phyloP scores from a whole-genome alignment of 2,797 vertebrate species.

The Scleropages formosus region DNA sequence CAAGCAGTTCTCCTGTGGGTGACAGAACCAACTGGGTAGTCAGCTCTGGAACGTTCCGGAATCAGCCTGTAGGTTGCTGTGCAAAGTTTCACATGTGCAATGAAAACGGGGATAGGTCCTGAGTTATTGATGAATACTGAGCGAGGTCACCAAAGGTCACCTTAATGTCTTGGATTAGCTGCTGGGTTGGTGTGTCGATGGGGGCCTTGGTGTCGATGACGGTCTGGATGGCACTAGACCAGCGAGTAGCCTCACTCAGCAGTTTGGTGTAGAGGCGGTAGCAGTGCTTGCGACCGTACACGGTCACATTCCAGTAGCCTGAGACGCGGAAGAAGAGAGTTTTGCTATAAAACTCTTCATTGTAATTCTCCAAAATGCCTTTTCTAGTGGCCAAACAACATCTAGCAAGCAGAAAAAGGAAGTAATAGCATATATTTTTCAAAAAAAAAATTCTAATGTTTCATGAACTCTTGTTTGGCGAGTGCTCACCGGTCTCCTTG shows the following conservation, averaged over 20 bases:
- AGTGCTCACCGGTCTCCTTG: slow-evolving; percentile 83
- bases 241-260: slow-evolving; percentile 87
- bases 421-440: not conserved
- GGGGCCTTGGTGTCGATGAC: slow-evolving; percentile 92
- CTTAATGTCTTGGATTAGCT: slow-evolving; percentile 95
- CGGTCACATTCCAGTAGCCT: slow-evolving; percentile 92
- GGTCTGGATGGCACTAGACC: slow-evolving; percentile 89
- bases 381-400: not conserved
- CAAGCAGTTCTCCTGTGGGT: slow-evolving; percentile 87
- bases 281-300: slow-evolving; percentile 90
- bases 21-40: not conserved
- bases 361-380: not conserved
- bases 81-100: too few species aligned
- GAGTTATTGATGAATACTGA: too few species aligned
- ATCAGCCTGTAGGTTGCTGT: not conserved
- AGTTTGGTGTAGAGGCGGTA: slow-evolving; percentile 91
- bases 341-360: not conserved
- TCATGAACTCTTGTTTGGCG: too few species aligned
- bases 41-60: not conserved
- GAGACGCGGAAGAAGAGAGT: slow-evolving; percentile 2
- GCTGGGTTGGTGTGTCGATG: slow-evolving; percentile 93
- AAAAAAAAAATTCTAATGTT: too few species aligned
- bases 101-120: too few species aligned
- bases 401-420: not conserved
- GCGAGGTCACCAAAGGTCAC: slow-evolving; percentile 54